Conservation (phyloP, 2,113 vertebrate species). For the Solea senegalensis region DNA sequence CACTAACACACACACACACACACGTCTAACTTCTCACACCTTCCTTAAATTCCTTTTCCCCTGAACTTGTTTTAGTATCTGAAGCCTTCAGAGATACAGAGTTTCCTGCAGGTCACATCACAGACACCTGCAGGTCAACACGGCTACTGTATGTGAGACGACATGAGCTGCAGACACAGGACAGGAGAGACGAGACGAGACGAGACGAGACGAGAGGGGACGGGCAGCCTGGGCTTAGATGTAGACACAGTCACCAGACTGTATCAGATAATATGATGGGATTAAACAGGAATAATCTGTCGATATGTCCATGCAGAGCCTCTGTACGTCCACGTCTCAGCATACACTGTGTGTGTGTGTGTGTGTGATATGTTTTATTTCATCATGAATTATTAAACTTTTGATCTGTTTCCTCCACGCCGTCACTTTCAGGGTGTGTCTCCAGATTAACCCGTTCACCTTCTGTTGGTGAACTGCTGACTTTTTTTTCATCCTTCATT, state of each 20-base stretch:
- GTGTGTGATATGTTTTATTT: not conserved
- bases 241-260: conserved; percentile 59
- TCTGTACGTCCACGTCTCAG: conserved; percentile 53
- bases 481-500: too few relatives aligned
- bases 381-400: too few relatives aligned
- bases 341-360: conserved; percentile 18
- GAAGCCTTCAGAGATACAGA: too few relatives aligned
- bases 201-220: not conserved
- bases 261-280: conserved; percentile 71
- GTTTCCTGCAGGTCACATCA: not conserved
- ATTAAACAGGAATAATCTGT: conserved; percentile 82
- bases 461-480: too few relatives aligned
- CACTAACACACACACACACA: not conserved
- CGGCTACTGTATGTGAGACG: not conserved
- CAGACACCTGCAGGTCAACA: not conserved
- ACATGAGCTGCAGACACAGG: conserved; percentile 14
- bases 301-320: conserved; percentile 65
- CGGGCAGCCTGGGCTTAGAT: conserved; percentile 63
- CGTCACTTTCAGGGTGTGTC: too few relatives aligned
- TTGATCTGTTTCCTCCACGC: too few relatives aligned
- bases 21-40: not conserved
- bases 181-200: conserved; percentile 3
- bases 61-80: conserved; percentile 1
- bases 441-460: too few relatives aligned
- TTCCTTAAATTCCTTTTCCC: not conserved